A percentile compares a stretch with the other conserved stretches of the same genome.
These are phyloP conservation scores for Pachycephala philippinensis DNA, from an alignment of 2,113 vertebrate species.

Conservation along the genomic window DNA sequence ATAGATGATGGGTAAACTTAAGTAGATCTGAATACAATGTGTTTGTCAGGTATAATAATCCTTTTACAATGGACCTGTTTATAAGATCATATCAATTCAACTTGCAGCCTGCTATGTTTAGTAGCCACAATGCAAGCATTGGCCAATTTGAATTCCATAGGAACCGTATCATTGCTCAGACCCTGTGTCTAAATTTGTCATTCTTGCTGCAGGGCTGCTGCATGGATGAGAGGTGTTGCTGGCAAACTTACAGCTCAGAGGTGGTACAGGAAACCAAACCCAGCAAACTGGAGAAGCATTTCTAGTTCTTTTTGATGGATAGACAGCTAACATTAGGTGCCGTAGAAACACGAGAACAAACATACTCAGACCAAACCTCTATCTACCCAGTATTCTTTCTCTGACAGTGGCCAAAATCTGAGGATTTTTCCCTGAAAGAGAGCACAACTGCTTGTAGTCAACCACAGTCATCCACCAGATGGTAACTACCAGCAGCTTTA, in stretches of 20 bases:
- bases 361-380: not conserved
- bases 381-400: not conserved
- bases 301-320: not conserved
- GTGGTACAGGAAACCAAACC: not conserved
- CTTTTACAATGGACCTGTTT: not conserved
- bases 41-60: not conserved
- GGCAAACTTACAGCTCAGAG: not conserved
- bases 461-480: not conserved
- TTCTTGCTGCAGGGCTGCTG: not conserved
- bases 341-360: not conserved
- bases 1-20: not conserved
- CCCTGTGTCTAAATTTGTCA: not conserved
- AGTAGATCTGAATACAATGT: not conserved
- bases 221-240: not conserved
- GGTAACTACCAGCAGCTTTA: not conserved
- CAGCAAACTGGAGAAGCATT: not conserved
- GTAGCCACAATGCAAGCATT: not conserved
- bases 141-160: not conserved
- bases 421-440: not conserved
- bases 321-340: not conserved
- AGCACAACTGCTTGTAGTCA: not conserved
- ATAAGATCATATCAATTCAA: not conserved
- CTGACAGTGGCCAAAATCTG: not conserved
- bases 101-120: not conserved
- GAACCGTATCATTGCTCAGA: not conserved